Percentiles rank a stretch among this genome's conserved stretches.
Evolutionary conservation across 2,797 vertebrate genomes (phyloP).

Genomic region (Amazonetta brasiliensis): DNA sequence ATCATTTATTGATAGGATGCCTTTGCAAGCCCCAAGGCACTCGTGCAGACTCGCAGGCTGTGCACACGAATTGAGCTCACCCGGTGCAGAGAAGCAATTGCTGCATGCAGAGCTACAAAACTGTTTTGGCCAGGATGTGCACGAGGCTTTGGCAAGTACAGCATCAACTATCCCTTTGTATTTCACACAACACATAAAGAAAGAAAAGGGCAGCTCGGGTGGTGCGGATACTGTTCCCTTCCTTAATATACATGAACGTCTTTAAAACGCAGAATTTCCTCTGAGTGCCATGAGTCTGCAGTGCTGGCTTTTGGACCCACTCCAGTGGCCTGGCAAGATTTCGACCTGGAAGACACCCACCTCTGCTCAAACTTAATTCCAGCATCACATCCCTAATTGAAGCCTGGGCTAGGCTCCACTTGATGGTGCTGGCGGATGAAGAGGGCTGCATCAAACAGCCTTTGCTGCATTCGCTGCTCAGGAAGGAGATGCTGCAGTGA

Average conservation of each 20-base stretch:
- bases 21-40: constrained; percentile 2
- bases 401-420: background rate
- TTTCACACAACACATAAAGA: background rate
- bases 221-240: background rate
- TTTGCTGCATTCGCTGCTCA: background rate
- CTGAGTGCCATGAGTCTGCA: background rate
- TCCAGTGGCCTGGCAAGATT: background rate
- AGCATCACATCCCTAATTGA: background rate
- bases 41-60: background rate
- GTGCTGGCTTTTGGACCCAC: background rate
- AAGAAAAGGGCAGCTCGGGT: background rate
- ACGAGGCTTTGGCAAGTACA: background rate
- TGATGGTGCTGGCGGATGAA: background rate
- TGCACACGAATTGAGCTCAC: background rate
- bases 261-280: background rate
- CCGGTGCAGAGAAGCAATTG: background rate
- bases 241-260: background rate
- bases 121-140: background rate
- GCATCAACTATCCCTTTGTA: background rate
- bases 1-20: constrained; percentile 33
- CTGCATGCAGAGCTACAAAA: constrained; percentile 10
- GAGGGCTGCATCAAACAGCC: background rate
- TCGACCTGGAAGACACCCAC: background rate
- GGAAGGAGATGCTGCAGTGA: background rate
- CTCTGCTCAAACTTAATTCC: background rate